Base-by-base conservation (phyloP, 1,140 invertebrate species). In the Papilio dardanus region DNA sequence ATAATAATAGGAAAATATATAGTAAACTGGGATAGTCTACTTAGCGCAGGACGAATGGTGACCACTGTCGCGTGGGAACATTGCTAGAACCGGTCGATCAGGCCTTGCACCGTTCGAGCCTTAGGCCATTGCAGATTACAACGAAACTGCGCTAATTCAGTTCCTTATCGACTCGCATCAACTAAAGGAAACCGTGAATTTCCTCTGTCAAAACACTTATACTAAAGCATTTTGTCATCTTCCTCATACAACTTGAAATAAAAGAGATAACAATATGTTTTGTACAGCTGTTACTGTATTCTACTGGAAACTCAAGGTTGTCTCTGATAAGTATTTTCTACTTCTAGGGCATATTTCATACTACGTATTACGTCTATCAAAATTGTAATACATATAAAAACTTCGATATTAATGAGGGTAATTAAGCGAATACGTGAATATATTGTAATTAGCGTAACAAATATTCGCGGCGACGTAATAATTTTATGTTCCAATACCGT, bases 71-170 rank as follows among this genome's bases (percentile, higher is more conserved):
- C 54, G 54, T 62, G 54, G 24, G 54, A 62, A 54, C 50, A 24
- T 54, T 54, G 50, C 50, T 12, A 54, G 21, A 46, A 62, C 54
- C 54, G 54, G 54, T 62, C 54, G 24, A 62, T 62, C 21, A 62
- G 54, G 54, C 54, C 21, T 62, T 62, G 46, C 54, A 62, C 24
- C 24, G 54, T 62, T 62, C 54, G 10, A 62, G 54, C 24, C 54
- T 62, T 30, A 14, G 54, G 54, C 54, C 54, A 12, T 28, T 62
- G 24, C 24, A 0, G 21, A 30, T 62, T 7, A 62, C 3, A 54
- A 12, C 50, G 8, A 54, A 28, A 62, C 54, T 62, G 54, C 12
- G 24, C 24, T 28, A 62, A 62, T 28, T 28, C 54, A 28, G 24
- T 62, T 54, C 24, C 21, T 54, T 12, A 54, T 50, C 6, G 21